Conservation (phyloP, 2,797 vertebrate genomes). For the Poecilia wingei region DNA sequence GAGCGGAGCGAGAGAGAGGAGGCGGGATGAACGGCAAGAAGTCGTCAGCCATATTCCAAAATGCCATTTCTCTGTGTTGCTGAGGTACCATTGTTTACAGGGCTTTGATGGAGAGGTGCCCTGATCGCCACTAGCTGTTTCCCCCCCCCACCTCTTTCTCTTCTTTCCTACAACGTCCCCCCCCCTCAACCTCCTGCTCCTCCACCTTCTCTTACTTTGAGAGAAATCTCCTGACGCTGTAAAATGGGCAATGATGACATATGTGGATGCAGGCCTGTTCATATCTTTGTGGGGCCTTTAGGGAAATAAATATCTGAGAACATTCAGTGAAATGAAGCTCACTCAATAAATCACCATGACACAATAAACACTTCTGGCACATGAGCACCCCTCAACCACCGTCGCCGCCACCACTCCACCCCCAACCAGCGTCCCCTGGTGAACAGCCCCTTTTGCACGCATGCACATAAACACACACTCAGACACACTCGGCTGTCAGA, state of each 20-base stretch:
- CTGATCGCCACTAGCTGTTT: conserved; percentile 83
- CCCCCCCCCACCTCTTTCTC: conserved; percentile 61
- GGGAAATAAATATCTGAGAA: conserved; percentile 99
- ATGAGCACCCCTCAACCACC: conserved; percentile 85
- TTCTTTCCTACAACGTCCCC: conserved; percentile 39
- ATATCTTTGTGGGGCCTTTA: conserved; percentile 99
- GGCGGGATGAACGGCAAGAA: conserved; percentile 63
- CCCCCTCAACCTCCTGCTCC: conserved; percentile 2
- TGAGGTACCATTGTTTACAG: conserved; percentile 82
- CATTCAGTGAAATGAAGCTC: conserved; percentile 99
- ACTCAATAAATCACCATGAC: conserved; percentile 99
- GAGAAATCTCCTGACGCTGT: conserved; percentile 99
- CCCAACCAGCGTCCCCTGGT: conserved; percentile 74
- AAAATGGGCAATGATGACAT: conserved; percentile 99
- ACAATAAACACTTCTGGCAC: conserved; percentile 99
- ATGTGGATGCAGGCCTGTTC: conserved; percentile 99
- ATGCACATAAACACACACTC: conserved; percentile 31
- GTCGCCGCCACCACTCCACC: conserved; percentile 57
- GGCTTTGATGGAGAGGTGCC: conserved; percentile 84
- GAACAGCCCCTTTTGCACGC: conserved; percentile 69
- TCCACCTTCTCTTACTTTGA: conserved; percentile 74
- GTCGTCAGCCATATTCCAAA: conserved; percentile 78
- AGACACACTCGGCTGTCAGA: conserved; percentile 80
- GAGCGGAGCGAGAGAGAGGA: conserved; percentile 46
- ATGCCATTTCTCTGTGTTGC: conserved; percentile 76